Percentiles rank a stretch among this genome's conserved stretches.
These are phyloP conservation scores for Brachyalestes nurse DNA, from an alignment of 2,797 vertebrate genomes.

Conservation along the genomic window DNA sequence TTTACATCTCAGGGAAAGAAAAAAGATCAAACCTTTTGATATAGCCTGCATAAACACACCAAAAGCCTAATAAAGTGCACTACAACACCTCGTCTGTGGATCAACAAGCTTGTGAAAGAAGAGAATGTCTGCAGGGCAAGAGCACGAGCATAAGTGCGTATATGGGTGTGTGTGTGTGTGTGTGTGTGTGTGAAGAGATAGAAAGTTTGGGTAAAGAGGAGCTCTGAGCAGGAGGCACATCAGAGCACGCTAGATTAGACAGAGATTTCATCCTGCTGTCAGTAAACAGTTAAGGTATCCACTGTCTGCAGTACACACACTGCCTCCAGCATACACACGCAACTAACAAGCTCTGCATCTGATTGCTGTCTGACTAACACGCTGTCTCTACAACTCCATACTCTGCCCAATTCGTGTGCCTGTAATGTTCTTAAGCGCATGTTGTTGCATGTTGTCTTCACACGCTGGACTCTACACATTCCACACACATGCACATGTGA, in stretches of 20 bases:
- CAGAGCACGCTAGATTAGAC: conserved; percentile 59
- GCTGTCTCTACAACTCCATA: not conserved
- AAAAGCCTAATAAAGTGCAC: conserved; percentile 40
- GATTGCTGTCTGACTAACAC: conserved; percentile 35
- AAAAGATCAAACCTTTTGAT: conserved; percentile 58
- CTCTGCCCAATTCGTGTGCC: not conserved
- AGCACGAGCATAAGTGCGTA: not conserved
- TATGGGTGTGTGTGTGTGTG: conserved; percentile 4
- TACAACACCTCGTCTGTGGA: conserved; percentile 26
- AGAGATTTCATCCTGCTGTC: conserved; percentile 59
- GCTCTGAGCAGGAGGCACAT: conserved; percentile 62
- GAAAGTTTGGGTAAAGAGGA: conserved; percentile 47
- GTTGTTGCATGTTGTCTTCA: not conserved
- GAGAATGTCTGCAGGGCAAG: conserved; percentile 33
- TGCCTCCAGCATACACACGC: conserved; percentile 24
- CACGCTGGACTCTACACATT: too few species aligned
- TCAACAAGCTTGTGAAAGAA: conserved; percentile 19
- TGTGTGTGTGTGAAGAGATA: conserved; percentile 10
- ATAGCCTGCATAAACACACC: conserved; percentile 54
- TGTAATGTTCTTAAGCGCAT: not conserved
- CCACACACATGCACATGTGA: not conserved
- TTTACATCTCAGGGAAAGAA: conserved; percentile 23
- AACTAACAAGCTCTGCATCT: conserved; percentile 35
- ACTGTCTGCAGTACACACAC: conserved; percentile 38
- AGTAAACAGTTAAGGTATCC: conserved; percentile 51